Base-by-base conservation (phyloP, 2,797 vertebrate species). In the Cottoperca gobio region DNA sequence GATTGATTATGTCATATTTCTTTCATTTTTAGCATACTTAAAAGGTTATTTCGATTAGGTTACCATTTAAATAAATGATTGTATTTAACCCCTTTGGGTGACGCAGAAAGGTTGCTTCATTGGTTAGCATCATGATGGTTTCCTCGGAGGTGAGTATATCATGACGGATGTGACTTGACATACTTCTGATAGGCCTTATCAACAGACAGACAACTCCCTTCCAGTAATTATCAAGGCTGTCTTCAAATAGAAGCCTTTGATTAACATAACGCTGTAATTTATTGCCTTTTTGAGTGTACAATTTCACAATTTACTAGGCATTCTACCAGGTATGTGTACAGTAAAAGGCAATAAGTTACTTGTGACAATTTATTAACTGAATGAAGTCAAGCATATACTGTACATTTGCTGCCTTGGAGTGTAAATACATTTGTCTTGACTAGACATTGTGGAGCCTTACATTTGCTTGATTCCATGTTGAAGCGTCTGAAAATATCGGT, bases 341-440 rank as follows among this genome's bases (percentile, higher is more conserved):
- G 19, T 24, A 60, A 77, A 75, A 46, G 33, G 16, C 54, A 81
- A 84, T 83, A 37, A 71, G 66, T 83, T 68, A 85, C 76, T 14
- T 50, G 8, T 8, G 26, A 65, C 46, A 19, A 82, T 70, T 78
- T 21, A 76, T 70, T 63, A 82, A 79, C 72, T 54, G 17, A 70
- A 73, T 37, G 2, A 28, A 42, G 60, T 23, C 23, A 42, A 42
- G 45, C 23, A 45, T 14, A 33, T n/a, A 33, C 52, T 19, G 50
- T 31, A 8, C 19, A 33, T 62, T 10, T 63, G 8, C 26, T 55
- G 55, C n/a, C 8, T 49, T 14, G 5, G 2, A 54, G 24, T 24
- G 37, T 33, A 40, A 71, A 58, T 43, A 59, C 6, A 40, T 42
- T 74, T 76, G n/a, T n/a, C n/a, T 8, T 59, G 42, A 78, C 5